phyloP scores from a whole-genome alignment of 1,140 invertebrate genomes.

The Oncopodura yosiiana region DNA sequence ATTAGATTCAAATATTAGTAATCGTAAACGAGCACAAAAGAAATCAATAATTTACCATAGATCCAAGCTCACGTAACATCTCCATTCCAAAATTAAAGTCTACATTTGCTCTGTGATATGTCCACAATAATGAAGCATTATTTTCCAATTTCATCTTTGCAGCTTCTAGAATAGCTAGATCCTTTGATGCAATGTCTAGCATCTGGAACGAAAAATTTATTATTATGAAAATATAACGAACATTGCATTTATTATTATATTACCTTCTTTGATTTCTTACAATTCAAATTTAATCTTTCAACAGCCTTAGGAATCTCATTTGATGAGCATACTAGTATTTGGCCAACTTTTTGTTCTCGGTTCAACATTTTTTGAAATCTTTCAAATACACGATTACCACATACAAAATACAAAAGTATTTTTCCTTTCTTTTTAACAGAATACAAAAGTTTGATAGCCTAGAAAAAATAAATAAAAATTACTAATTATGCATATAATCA shows the following conservation, averaged over 20 bases:
- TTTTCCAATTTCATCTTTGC: conserved; percentile 14
- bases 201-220: conserved; percentile 13
- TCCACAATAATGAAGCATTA: neutral
- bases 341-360: conserved; percentile 56
- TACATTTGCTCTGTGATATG: conserved; percentile 21
- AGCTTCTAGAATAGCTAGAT: conserved; percentile 24
- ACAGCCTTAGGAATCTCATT: neutral
- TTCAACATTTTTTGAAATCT: conserved; percentile 50
- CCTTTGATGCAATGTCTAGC: conserved; percentile 19
- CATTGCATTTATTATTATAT: neutral
- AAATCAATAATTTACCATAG: conserved; percentile 13
- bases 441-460: conserved; percentile 57
- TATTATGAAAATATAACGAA: neutral
- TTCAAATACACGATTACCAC: conserved; percentile 55
- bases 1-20: neutral
- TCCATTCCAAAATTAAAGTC: conserved; percentile 27
- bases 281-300: conserved; percentile 17
- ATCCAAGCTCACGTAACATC: conserved; percentile 26
- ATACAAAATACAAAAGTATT: conserved; percentile 58
- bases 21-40: neutral
- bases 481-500: neutral
- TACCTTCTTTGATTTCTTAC: conserved; percentile 17
- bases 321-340: conserved; percentile 49
- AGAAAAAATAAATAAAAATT: neutral
- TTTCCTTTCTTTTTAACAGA: conserved; percentile 63